Conservation (phyloP, 2,113 vertebrate species). For the Cyanoliseus patagonus region DNA sequence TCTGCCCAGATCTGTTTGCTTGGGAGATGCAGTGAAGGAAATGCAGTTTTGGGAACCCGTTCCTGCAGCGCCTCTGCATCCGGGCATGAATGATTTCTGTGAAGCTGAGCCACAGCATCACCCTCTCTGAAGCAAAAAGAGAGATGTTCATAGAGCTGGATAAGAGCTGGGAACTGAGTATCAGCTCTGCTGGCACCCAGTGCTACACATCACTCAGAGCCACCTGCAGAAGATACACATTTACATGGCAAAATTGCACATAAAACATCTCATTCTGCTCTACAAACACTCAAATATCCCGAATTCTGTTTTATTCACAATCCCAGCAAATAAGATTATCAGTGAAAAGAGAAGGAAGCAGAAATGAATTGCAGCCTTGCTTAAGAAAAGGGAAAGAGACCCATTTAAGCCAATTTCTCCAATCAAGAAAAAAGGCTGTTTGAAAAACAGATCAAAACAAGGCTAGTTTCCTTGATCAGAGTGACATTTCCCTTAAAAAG, state of each 20-base stretch:
- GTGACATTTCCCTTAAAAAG: not conserved
- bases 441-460: conserved; percentile 35
- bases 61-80: not conserved
- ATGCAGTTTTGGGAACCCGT: not conserved
- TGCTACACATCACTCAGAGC: not conserved
- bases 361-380: not conserved
- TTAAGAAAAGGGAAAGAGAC: not conserved
- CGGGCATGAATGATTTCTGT: not conserved
- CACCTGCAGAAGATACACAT: not conserved
- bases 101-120: not conserved
- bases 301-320: not conserved
- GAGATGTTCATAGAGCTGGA: not conserved
- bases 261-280: not conserved
- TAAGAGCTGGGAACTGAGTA: not conserved
- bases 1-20: not conserved
- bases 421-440: conserved; percentile 26
- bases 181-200: not conserved
- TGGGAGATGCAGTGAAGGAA: not conserved
- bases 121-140: not conserved
- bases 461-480: not conserved
- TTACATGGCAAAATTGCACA: not conserved
- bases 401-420: conserved; percentile 31
- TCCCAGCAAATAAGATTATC: not conserved
- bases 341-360: not conserved
- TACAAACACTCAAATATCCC: not conserved